These are phyloP conservation scores for Strix uralensis DNA, from an alignment of 2,113 vertebrate genomes.

Conservation along the genomic window DNA sequence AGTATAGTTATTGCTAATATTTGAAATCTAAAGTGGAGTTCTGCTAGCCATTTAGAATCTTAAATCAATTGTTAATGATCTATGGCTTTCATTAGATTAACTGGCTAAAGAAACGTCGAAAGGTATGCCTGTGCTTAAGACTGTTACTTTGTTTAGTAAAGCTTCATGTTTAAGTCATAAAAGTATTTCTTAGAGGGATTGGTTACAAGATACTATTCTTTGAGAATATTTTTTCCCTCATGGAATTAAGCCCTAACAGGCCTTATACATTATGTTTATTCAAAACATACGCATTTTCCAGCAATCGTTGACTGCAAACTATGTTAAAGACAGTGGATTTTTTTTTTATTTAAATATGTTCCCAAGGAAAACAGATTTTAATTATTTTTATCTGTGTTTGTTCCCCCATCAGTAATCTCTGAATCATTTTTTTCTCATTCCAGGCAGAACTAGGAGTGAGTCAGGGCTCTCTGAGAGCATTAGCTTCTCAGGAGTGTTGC, in stretches of 20 bases:
- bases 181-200: background rate
- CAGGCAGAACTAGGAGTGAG: background rate
- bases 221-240: background rate
- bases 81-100: background rate
- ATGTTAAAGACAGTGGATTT: background rate
- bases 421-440: background rate
- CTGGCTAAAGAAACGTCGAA: background rate
- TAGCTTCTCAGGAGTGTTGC: background rate
- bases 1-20: background rate
- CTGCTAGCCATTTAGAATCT: background rate
- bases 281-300: background rate
- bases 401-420: background rate
- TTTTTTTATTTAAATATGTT: background rate
- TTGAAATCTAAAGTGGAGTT: background rate
- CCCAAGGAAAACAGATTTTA: background rate
- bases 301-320: accelerated
- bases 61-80: background rate
- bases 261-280: background rate
- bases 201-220: background rate
- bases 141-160: background rate
- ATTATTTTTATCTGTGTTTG: background rate
- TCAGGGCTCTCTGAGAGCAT: background rate
- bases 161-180: background rate
- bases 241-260: background rate
- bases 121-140: background rate